phyloP scores from a whole-genome alignment of 1,140 invertebrate genomes.

The Aphelinus atriplicis region DNA sequence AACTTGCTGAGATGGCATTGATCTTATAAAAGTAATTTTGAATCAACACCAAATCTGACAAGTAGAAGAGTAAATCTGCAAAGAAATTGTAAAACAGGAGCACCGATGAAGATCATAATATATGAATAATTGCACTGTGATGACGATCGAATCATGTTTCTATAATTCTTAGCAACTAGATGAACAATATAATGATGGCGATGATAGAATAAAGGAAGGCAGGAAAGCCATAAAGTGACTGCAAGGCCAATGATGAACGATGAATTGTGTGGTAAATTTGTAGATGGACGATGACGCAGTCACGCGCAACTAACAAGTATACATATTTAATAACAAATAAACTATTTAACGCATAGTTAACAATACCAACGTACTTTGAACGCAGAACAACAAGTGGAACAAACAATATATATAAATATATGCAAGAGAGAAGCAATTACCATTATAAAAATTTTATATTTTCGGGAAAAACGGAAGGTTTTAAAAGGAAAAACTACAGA shows the following conservation, averaged over 20 bases:
- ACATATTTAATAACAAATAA: not conserved
- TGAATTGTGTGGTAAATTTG: conserved; percentile 16
- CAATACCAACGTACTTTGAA: not conserved
- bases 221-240: conserved; percentile 27
- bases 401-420: conserved; percentile 7
- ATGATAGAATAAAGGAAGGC: conserved; percentile 1
- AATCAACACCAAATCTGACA: no score
- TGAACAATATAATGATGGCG: not conserved
- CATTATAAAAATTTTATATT: not conserved
- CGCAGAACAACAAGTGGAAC: conserved; percentile 6
- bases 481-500: not conserved
- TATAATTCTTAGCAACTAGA: conserved; percentile 20
- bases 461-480: not conserved
- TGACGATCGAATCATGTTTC: no score
- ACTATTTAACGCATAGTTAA: conserved; percentile 5
- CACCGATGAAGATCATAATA: no score
- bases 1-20: no score
- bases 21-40: no score
- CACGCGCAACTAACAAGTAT: conserved; percentile 13
- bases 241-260: conserved; percentile 11
- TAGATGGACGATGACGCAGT: conserved; percentile 21
- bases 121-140: no score
- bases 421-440: conserved; percentile 23
- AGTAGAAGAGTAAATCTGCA: no score
- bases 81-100: no score